Base-by-base conservation (phyloP, 2,888 invertebrate genomes). In the Ellobium chinense region DNA sequence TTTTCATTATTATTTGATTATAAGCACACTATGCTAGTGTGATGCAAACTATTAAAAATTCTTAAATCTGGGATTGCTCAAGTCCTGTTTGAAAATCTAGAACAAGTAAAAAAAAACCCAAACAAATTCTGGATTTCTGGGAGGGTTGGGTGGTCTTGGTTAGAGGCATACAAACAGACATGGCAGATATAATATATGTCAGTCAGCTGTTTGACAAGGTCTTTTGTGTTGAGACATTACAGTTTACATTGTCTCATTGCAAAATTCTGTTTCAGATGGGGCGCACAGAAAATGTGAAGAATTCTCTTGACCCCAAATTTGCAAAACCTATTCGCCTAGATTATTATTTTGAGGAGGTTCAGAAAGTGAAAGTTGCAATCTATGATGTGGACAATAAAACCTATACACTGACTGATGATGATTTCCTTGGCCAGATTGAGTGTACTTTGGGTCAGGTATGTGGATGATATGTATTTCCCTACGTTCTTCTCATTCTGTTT, bases 311-410 rank as follows among this genome's bases (percentile, higher is more conserved):
- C 83, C 93, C 93, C 1, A 87, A 91, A 78, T 93, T 93, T 88
- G 86, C 90, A 18, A 90, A 87, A 58, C 77, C 94, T 87, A 94
- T 95, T 86, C 90, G 93, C 29, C 87, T 95, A 39, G 93, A 94
- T 54, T 95, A 95, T 88, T 93, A 93, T 77, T 95, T 95, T 92
- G 95, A 95, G 86, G 94, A 94, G 84, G 94, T 94, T 75, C 95
- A 95, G 89, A 90, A 93, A 29, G 88, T 95, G 54, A 93, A 92
- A 85, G 94, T 95, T 88, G 94, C 94, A 82, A 92, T 94, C 3
- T 92, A 91, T 84, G 92, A 92, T 83, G 81, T 92, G 58, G 92
- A 92, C 83, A 92, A 92, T 84, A 80, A 81, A 31, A 90, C 91
- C 9, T 85, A 87, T 4, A 39, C 85, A 4, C 84, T 91, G 3